Conservation (phyloP, 1,140 invertebrate species). For the Steinernema khuongi region DNA sequence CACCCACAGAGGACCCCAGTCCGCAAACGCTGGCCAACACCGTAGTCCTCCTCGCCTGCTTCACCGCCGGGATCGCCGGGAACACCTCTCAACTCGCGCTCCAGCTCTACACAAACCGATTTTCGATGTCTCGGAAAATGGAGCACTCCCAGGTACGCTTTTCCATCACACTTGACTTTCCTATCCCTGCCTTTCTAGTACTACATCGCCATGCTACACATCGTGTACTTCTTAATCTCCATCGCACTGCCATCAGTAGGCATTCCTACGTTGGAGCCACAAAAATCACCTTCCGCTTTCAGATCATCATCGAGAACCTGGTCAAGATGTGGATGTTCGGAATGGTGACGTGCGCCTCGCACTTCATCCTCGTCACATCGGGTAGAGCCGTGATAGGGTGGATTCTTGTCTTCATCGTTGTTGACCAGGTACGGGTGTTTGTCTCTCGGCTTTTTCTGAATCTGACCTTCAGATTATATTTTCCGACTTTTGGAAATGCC, state of each 20-base stretch:
- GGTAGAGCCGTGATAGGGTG: not conserved
- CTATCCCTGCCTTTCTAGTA: not conserved
- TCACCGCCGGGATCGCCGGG: not conserved
- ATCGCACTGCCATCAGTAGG: not conserved
- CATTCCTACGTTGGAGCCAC: too few species aligned
- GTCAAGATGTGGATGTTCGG: conserved; percentile 9
- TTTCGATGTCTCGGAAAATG: not conserved
- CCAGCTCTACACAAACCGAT: conserved; percentile 1
- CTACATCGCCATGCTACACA: not conserved
- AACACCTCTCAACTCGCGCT: not conserved
- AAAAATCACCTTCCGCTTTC: too few species aligned
- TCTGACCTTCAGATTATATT: too few species aligned
- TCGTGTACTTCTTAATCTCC: not conserved
- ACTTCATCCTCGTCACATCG: not conserved
- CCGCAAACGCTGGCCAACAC: not conserved
- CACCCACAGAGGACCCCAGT: not conserved
- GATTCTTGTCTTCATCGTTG: not conserved
- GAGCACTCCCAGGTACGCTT: not conserved
- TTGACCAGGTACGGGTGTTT: not conserved
- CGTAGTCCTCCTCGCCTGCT: not conserved
- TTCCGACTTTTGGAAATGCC: not conserved
- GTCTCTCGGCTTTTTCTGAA: too few species aligned
- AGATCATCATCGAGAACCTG: conserved; percentile 7
- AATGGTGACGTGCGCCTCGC: conserved; percentile 1
- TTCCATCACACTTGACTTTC: too few species aligned